A percentile compares a stretch with the other conserved stretches of the same genome.
These are phyloP conservation scores for Ptychodera flava DNA, from an alignment of 35 echinoderm and acorn worm genomes.

Conservation along the genomic window DNA sequence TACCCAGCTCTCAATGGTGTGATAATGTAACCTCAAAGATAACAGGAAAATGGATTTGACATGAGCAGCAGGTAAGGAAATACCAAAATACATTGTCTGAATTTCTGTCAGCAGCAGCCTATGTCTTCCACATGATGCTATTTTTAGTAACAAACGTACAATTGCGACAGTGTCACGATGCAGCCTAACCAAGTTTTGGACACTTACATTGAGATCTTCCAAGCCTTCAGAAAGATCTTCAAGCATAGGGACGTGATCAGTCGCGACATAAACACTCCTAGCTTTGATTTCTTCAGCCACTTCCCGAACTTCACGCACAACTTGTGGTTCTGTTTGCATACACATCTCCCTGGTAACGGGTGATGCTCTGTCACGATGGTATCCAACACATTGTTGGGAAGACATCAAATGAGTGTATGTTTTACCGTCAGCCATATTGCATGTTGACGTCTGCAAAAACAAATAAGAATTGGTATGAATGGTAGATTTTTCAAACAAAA, in stretches of 20 bases:
- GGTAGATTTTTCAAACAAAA: too few species aligned
- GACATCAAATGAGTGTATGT: conserved; percentile 61
- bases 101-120: too few species aligned
- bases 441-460: conserved; percentile 63
- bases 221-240: conserved; percentile 74
- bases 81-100: too few species aligned
- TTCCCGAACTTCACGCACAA: conserved; percentile 60
- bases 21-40: too few species aligned
- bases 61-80: too few species aligned
- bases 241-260: conserved; percentile 92
- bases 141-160: neutral
- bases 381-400: conserved; percentile 65
- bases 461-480: too few species aligned
- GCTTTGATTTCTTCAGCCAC: conserved; percentile 28
- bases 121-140: neutral
- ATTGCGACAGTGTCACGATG: too few species aligned
- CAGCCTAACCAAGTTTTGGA: too few species aligned
- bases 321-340: conserved; percentile 82
- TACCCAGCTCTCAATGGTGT: too few species aligned
- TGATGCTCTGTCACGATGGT: conserved; percentile 19
- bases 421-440: conserved; percentile 57
- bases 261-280: conserved; percentile 76
- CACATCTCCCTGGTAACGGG: conserved; percentile 62
- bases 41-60: too few species aligned
- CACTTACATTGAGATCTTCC: conserved; percentile 64